These are phyloP conservation scores for Cryptoprocta ferox DNA, from an alignment of 2,797 vertebrate species.

Conservation along the genomic window DNA sequence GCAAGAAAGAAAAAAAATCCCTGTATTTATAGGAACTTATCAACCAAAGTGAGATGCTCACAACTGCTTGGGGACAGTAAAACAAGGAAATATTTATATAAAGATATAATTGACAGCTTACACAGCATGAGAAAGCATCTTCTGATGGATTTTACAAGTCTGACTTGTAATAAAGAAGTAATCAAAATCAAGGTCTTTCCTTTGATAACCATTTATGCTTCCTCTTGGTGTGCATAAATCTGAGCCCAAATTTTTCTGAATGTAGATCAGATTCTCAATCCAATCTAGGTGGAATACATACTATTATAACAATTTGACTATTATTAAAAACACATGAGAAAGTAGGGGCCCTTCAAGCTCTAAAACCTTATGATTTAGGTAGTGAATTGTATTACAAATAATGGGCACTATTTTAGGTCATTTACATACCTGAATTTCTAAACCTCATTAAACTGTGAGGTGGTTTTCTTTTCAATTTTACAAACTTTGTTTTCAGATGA, in stretches of 20 bases:
- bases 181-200: constrained; percentile 8
- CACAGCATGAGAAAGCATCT: neutral
- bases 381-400: neutral
- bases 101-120: neutral
- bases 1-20: neutral
- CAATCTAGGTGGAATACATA: neutral
- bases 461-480: neutral
- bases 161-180: neutral
- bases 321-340: neutral
- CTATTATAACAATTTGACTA: neutral
- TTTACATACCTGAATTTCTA: neutral
- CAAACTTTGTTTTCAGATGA: neutral
- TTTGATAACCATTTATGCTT: neutral
- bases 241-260: neutral
- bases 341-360: neutral
- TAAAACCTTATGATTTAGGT: neutral
- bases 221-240: neutral
- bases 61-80: neutral
- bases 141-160: neutral
- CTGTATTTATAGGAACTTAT: neutral
- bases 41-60: neutral
- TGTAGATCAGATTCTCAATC: neutral
- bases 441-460: neutral
- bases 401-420: neutral
- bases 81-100: neutral